Base-by-base conservation (phyloP, 2,797 vertebrate species). In the Sebastes cheni region DNA sequence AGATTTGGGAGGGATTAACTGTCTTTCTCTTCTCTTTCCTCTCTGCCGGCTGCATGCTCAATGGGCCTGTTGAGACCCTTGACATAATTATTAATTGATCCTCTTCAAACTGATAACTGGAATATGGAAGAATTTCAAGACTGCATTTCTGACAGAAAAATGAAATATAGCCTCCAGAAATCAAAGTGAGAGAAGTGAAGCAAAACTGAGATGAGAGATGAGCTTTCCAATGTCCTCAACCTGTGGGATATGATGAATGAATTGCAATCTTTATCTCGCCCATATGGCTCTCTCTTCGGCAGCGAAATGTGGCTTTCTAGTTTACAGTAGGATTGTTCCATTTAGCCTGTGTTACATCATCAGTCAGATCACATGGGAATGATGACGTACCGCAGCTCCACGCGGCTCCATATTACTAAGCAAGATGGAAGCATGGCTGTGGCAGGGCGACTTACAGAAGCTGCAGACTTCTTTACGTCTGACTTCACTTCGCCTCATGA, bases 331-430 rank as follows among this genome's bases (percentile, higher is more conserved):
- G 71, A 76, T 88, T 87, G 79, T 83, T 87, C 88, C 42, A 52
- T 77, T 75, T 72, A 68, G 84, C 67, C 46, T 23, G 71, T 23
- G 71, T 93, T 93, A 92, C 91, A 91, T 94, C 91, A 93, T 90
- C 84, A 80, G 73, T 68, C 30, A 73, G 74, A 65, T 81, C 86
- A 88, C 56, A 79, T 85, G 86, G 86, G 74, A 79, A 60, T 66
- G 46, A 83, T 90, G 92, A 92, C 75, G 79, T 86, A 46, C 50
- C 10, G 4, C 8, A 64, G 80, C 77, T 72, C 71, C 68, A 71
- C 39, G 70, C 78, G 85, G 89, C 86, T 85, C 82, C 61, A 59
- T 73, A 42, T 86, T 87, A 61, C 54, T 75, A 83, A 86, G 81
- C 70, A 84, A 83, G 82, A 90, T 90, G 86, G 82, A 88, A 77